These are phyloP conservation scores for Lindbergichthys nudifrons DNA, from an alignment of 2,797 vertebrate species.

Conservation along the genomic window DNA sequence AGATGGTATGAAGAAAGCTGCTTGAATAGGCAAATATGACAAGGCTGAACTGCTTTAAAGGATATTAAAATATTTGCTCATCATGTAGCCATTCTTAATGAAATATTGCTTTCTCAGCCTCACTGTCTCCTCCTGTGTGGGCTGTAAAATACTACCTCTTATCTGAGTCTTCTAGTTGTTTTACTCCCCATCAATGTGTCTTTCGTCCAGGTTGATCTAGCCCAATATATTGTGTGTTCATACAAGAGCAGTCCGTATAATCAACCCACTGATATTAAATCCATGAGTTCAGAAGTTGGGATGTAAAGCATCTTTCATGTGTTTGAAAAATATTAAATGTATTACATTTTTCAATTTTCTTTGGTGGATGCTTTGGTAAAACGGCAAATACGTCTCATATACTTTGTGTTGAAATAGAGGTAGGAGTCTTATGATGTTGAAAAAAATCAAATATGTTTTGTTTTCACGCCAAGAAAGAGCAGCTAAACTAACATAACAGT, in stretches of 20 bases:
- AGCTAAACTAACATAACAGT: background rate
- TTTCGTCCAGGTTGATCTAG: constrained; percentile 4
- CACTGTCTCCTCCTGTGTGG: constrained; percentile 9
- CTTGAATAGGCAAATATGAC: background rate
- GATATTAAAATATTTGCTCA: constrained; percentile 31
- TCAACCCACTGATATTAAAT: background rate
- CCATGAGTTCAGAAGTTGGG: background rate
- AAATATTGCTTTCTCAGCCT: constrained; percentile 23
- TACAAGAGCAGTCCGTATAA: background rate
- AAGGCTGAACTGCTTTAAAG: constrained; percentile 10
- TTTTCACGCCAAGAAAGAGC: background rate
- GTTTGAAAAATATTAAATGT: background rate
- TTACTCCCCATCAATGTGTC: constrained; percentile 11
- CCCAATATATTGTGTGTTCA: constrained; percentile 1
- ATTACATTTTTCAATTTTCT: background rate
- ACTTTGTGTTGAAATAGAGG: background rate
- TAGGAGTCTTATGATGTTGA: background rate
- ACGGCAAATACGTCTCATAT: background rate
- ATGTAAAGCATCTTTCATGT: too few relatives aligned
- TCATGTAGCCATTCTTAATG: constrained; percentile 18
- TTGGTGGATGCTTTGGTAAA: background rate
- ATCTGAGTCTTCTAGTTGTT: constrained; percentile 12
- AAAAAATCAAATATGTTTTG: background rate
- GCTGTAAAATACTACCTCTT: constrained; percentile 3
- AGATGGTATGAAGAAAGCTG: background rate